Evolutionary conservation across 2,888 invertebrate species (phyloP), one percentile per base, ranked within the genome.

Genomic region (Melanargia galathea): DNA sequence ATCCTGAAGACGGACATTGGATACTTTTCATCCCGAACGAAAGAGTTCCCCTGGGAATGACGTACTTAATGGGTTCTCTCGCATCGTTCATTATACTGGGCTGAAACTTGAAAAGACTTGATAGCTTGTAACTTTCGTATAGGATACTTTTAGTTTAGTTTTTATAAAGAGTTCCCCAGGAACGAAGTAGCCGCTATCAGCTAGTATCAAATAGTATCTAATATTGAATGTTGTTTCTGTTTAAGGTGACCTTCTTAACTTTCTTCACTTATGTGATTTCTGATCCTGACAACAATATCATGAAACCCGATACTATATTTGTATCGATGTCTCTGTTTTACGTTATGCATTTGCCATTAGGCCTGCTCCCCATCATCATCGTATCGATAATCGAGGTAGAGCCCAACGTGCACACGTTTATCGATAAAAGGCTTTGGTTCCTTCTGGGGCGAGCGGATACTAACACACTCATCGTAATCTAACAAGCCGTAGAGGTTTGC

Each of bases 261-360:
- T 97, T 98, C 92, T 94, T 95, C 77, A 95, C 96, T 66, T 98
- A 94, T 92, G 93, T 97, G 73, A 88, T 95, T 75, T 87, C 92
- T 72, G 93, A 93, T 77, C 92, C 93, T 48, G 92, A 93, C 75
- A 92, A 93, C 73, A 94, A 97, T 87, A 84, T 95, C 70, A 92
- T 98, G 83, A 96, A 95, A 75, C 95, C 97, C 24, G 92, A 95
- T 82, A 95, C 94, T 83, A 96, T 96, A 66, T 97, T 98, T 90
- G 97, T 98, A 60, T 95, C 97, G 71, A 92, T 98, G 78, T 93
- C 97, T 40, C 92, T 98, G 74, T 98, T 98, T 92, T 96, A 96
- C 88, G 94, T 96, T 73, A 94, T 98, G 83, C 94, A 97, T 81
- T 93, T 97, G 87, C 97, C 98, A 64, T 92, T 98, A 88, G 94